Evolutionary conservation across 2,888 invertebrate genomes (phyloP).

Genomic region (Epistrophella euchroma): DNA sequence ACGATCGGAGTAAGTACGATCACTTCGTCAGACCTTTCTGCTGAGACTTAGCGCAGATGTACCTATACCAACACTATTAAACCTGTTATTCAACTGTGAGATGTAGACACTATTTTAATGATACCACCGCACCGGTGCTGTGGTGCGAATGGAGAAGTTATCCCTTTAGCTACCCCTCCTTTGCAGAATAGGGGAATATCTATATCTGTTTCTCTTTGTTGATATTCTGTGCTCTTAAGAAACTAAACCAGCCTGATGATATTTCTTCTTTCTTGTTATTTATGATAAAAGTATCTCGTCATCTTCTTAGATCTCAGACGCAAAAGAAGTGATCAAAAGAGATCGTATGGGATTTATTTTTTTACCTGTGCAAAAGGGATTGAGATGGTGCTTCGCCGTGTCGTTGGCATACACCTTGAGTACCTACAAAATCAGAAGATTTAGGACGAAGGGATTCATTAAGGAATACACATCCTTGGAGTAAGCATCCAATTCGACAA

Average conservation of each 20-base stretch:
- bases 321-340: slow-evolving; percentile 62
- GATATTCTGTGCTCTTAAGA: slow-evolving; percentile 46
- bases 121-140: background rate
- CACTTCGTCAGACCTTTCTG: slow-evolving; percentile 55
- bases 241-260: background rate
- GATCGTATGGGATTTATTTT: slow-evolving; percentile 63
- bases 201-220: slow-evolving; percentile 27
- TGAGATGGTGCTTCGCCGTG: slow-evolving; percentile 60
- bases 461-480: slow-evolving; percentile 80
- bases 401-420: slow-evolving; percentile 49
- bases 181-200: slow-evolving; percentile 56
- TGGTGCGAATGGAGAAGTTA: slow-evolving; percentile 41
- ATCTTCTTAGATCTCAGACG: slow-evolving; percentile 40
- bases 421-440: slow-evolving; percentile 69
- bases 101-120: slow-evolving; percentile 30
- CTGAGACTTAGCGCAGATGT: slow-evolving; percentile 53
- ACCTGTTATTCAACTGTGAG: slow-evolving; percentile 56
- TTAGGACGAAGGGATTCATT: slow-evolving; percentile 82
- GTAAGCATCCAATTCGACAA: slow-evolving; percentile 76
- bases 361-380: slow-evolving; percentile 64
- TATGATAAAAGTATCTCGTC: slow-evolving; percentile 47
- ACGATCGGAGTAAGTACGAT: slow-evolving; percentile 47
- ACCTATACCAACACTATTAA: slow-evolving; percentile 59
- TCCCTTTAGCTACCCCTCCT: slow-evolving; percentile 24
- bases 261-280: slow-evolving; percentile 33